Evolutionary conservation across 2,888 invertebrate genomes (phyloP).

Genomic region (Lepidocyrtoides sp.): DNA sequence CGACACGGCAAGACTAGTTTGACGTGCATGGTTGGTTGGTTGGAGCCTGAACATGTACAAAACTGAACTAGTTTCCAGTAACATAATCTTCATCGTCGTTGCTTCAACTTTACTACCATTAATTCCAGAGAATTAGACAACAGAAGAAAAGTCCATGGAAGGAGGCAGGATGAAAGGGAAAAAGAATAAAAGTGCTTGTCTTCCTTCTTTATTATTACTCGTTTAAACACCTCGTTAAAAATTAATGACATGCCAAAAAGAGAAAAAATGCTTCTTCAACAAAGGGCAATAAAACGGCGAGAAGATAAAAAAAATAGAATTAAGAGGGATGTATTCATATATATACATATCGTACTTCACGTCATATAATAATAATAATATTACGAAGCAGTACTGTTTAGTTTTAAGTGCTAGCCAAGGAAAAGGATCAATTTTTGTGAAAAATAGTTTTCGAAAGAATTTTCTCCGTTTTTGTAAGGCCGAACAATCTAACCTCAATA

Average conservation of each 20-base stretch:
- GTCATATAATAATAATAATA: background rate
- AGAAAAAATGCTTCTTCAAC: conserved; percentile 15
- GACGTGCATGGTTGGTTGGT: background rate
- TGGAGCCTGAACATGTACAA: background rate
- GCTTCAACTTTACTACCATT: conserved; percentile 21
- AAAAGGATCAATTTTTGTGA: background rate
- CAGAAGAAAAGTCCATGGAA: background rate
- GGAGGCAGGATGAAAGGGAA: background rate
- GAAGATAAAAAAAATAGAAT: background rate
- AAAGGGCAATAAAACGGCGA: conserved; percentile 9
- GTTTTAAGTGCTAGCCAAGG: too few species aligned
- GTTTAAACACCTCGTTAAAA: conserved; percentile 52
- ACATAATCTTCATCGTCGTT: background rate
- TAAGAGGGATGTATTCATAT: background rate
- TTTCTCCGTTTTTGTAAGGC: background rate
- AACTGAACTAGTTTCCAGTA: background rate
- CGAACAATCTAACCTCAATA: too few species aligned
- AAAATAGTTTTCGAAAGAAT: background rate
- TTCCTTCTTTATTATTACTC: conserved; percentile 31
- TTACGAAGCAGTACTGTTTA: too few species aligned
- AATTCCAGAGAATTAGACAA: conserved; percentile 33
- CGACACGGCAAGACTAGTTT: background rate
- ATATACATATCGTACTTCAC: background rate
- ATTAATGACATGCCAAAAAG: conserved; percentile 51
- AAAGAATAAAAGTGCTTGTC: conserved; percentile 8